Evolutionary conservation across 2,797 vertebrate genomes (phyloP), one percentile per base, ranked within the genome.

Genomic region (Pseudomugil gertrudae): DNA sequence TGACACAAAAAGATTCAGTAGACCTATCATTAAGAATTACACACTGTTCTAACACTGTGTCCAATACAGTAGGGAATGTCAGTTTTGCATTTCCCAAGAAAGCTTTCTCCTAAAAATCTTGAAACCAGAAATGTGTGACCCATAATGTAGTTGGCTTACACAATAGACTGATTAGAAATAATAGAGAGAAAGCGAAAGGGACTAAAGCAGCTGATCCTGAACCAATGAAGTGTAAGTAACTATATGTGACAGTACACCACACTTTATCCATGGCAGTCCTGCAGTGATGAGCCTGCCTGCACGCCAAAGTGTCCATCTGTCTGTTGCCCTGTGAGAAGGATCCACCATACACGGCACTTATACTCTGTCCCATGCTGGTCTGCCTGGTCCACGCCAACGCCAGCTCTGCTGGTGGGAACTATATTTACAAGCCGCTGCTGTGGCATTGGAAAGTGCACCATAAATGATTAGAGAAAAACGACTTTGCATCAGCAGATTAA

Each of bases 361-460:
- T 76, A 72, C 86, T 74, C 66, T 65, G 86, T 78, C 76, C 80
- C 85, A 76, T 60, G 84, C 86, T 77, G 89, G 57, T 86, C 79
- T 76, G 80, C 73, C 57, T 50, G 71, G 59, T 77, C 73, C 79
- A 65, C 69, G 90, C 92, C 92, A 92, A 77, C 47, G 81, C 90
- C 83, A 85, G 68, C 89, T 79, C 91, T 81, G 90, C 85, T 92
- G 90, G 90, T 85, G 88, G 76, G 88, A 92, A 89, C 92, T 94
- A 94, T 93, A 94, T 94, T 94, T 94, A 92, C 91, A 90, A 93
- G 92, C 92, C 91, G 90, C 92, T 91, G 93, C 78, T 81, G 83
- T 86, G 85, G 84, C 78, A 76, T 74, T 69, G 76, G 62, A 62
- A 61, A 62, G 54, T 61, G 63, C 26, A 74, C 65, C 51, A 66